phyloP scores from a whole-genome alignment of 2,888 invertebrate genomes.

The Ophioninae sp. region DNA sequence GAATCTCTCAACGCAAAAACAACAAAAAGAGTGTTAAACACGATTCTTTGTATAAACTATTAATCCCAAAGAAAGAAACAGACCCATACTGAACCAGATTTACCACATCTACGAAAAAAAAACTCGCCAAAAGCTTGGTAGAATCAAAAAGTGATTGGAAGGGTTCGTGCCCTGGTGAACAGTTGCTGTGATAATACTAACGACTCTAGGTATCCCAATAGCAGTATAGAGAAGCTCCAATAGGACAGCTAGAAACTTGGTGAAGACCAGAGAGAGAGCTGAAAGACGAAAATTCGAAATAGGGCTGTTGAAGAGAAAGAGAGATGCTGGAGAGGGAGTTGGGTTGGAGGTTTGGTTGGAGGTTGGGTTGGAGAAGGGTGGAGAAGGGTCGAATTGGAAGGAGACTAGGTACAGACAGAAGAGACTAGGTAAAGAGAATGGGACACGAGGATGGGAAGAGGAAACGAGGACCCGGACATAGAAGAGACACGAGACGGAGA shows the following conservation, averaged over 20 bases:
- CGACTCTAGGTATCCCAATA: slow-evolving; percentile 49
- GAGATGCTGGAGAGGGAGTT: slow-evolving; percentile 11
- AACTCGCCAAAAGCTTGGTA: slow-evolving; percentile 29
- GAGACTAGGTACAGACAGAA: slow-evolving; percentile 33
- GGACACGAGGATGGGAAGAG: slow-evolving; percentile 49
- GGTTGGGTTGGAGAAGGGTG: neutral
- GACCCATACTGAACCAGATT: no score
- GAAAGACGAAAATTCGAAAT: slow-evolving; percentile 42
- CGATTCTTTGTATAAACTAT: no score
- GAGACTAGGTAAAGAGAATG: slow-evolving; percentile 55
- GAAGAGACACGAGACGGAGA: slow-evolving; percentile 56
- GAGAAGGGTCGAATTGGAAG: slow-evolving; percentile 29
- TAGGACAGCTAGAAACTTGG: slow-evolving; percentile 17
- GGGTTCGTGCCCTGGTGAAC: slow-evolving; percentile 54
- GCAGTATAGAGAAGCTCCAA: slow-evolving; percentile 47
- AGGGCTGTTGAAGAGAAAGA: slow-evolving; percentile 5
- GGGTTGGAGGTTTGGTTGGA: no score
- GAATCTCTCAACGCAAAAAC: no score
- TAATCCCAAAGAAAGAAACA: no score
- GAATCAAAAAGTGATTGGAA: slow-evolving; percentile 42
- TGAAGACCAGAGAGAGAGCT: slow-evolving; percentile 21
- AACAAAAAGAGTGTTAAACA: no score
- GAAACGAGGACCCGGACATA: slow-evolving; percentile 59
- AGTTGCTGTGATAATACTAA: slow-evolving; percentile 58
- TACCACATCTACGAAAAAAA: no score